Conservation (phyloP, 64 coral and sea anemone species). For the Catalaphyllia jardinei region DNA sequence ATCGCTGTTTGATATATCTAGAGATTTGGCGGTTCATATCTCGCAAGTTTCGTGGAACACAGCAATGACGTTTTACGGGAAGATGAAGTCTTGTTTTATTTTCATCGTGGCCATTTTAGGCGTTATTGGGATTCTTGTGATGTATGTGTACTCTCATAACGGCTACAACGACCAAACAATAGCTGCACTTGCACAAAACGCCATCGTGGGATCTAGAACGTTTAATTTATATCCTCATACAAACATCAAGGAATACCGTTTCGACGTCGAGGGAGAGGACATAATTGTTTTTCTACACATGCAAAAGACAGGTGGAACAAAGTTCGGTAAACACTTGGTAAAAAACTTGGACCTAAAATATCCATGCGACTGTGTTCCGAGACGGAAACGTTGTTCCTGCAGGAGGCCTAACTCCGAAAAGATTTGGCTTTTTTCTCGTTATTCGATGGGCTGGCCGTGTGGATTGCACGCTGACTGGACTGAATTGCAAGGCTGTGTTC, state of each 20-base stretch:
- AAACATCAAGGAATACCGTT: conserved; percentile 22
- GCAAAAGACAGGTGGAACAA: conserved; percentile 95
- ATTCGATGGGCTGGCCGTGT: conserved; percentile 94
- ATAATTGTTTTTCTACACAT: conserved; percentile 96
- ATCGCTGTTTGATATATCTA: neutral
- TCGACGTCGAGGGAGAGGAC: conserved; percentile 55
- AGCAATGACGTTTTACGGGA: neutral
- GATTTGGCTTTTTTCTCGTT: conserved; percentile 84
- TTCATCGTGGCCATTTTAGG: neutral
- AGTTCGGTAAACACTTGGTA: conserved; percentile 87
- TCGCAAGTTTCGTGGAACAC: neutral
- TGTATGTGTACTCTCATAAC: neutral
- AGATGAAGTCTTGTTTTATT: conserved; percentile 9
- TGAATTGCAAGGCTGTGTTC: conserved; percentile 79
- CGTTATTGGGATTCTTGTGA: neutral
- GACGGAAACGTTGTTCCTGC: conserved; percentile 52
- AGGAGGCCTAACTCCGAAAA: conserved; percentile 77
- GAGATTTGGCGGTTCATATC: neutral
- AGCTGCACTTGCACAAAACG: neutral
- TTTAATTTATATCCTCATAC: neutral
- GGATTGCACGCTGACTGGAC: conserved; percentile 97
- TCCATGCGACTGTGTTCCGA: conserved; percentile 64
- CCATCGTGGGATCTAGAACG: neutral
- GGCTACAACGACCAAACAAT: neutral
- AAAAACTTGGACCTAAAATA: conserved; percentile 64